Evolutionary conservation across 2,888 invertebrate species (phyloP).

Genomic region (Lithophane leautieri): DNA sequence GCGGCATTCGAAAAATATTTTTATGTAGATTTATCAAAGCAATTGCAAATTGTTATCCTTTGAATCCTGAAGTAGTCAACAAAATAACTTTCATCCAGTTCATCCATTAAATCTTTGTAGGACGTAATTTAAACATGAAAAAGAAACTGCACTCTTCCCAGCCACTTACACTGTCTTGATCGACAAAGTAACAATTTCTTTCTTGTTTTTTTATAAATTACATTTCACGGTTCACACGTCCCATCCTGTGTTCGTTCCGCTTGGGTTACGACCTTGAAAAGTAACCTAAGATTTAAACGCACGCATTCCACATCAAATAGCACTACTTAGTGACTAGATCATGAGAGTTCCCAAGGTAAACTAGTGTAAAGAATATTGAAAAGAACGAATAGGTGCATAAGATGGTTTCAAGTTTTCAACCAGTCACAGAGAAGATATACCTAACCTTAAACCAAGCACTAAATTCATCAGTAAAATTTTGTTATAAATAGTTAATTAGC

Average conservation of each 20-base stretch:
- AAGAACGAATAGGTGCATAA: background rate
- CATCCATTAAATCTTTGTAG: background rate
- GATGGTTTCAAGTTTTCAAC: background rate
- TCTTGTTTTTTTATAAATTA: slow-evolving; percentile 13
- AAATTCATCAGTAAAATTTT: background rate
- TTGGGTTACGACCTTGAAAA: slow-evolving; percentile 37
- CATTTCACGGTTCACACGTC: slow-evolving; percentile 50
- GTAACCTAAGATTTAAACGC: slow-evolving; percentile 23
- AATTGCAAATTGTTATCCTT: background rate
- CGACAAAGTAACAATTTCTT: slow-evolving; percentile 38
- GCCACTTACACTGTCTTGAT: slow-evolving; percentile 15
- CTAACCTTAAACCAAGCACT: background rate
- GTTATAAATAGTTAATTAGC: background rate
- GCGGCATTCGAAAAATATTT: background rate
- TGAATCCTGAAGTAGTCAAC: background rate
- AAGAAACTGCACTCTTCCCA: slow-evolving; percentile 15
- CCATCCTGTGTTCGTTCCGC: slow-evolving; percentile 36
- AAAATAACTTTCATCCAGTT: background rate
- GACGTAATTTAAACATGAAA: background rate
- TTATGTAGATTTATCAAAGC: background rate
- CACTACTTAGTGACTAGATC: background rate
- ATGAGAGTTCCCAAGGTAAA: slow-evolving; percentile 18
- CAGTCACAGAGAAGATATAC: background rate
- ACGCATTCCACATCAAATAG: slow-evolving; percentile 15
- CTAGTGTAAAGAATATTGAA: background rate